A percentile compares a stretch with the other conserved stretches of the same genome.
Conservation (phyloP, 2,888 invertebrate genomes). For the Cheilosia grossa region DNA sequence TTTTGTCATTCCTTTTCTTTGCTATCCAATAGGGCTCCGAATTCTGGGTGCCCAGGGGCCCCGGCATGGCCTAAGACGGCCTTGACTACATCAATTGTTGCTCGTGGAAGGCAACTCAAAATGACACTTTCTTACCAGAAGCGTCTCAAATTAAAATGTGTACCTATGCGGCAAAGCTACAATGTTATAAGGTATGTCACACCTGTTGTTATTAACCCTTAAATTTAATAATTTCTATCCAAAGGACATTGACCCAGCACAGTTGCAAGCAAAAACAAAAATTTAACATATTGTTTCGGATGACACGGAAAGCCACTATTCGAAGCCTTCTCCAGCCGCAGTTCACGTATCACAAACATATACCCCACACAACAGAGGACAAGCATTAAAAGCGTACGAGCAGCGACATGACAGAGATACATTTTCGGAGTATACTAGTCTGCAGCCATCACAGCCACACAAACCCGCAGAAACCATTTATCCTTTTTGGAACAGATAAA, state of each 20-base stretch:
- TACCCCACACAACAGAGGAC: slow-evolving; percentile 10
- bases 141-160: too few species aligned
- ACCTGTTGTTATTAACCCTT: too few species aligned
- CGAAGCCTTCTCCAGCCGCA: slow-evolving; percentile 9
- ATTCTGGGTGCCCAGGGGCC: too few species aligned
- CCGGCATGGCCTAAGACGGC: too few species aligned
- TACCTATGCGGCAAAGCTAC: too few species aligned
- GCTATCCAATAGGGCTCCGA: too few species aligned
- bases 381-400: slow-evolving; percentile 17
- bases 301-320: slow-evolving; percentile 29
- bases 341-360: slow-evolving; percentile 38
- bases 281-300: slow-evolving; percentile 6
- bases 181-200: too few species aligned
- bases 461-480: slow-evolving; percentile 74
- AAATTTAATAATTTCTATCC: too few species aligned
- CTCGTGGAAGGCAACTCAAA: too few species aligned
- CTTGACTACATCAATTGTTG: too few species aligned
- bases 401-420: slow-evolving; percentile 15
- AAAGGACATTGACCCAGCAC: neutral
- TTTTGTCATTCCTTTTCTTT: too few species aligned
- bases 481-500: slow-evolving; percentile 73
- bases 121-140: too few species aligned
- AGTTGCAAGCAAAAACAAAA: neutral
- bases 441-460: slow-evolving; percentile 66
- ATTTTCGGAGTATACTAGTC: slow-evolving; percentile 38